phyloP scores from a whole-genome alignment of 2,888 invertebrate genomes.

The Callyntrura guangdongensis region DNA sequence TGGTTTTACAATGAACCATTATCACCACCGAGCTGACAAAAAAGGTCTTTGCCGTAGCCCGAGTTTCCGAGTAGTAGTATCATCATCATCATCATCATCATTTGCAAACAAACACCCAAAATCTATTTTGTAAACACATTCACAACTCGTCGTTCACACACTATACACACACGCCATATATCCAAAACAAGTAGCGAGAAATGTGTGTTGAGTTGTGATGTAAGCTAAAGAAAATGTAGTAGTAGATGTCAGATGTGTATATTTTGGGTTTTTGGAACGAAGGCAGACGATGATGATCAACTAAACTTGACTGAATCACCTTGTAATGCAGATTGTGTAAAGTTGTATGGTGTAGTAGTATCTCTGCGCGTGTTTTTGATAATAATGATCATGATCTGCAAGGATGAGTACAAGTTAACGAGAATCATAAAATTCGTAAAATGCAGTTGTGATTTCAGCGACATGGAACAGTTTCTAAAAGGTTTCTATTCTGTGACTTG shows the following conservation, averaged over 20 bases:
- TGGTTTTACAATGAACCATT: background rate
- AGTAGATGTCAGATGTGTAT: background rate
- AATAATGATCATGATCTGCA: constrained; percentile 32
- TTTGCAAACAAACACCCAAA: constrained; percentile 46
- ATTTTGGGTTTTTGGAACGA: no score
- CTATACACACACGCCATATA: background rate
- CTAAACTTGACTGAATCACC: constrained; percentile 55
- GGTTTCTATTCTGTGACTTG: background rate
- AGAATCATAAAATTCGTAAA: background rate
- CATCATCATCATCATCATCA: constrained; percentile 42
- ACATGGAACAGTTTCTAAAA: constrained; percentile 61
- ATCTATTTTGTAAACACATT: constrained; percentile 64
- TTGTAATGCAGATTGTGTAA: constrained; percentile 31
- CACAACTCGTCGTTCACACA: background rate
- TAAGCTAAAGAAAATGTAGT: background rate
- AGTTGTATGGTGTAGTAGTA: background rate
- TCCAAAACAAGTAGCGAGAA: constrained; percentile 19
- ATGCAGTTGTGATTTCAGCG: constrained; percentile 62
- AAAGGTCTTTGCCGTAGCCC: constrained; percentile 29
- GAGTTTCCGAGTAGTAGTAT: background rate
- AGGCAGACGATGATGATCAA: constrained; percentile 28
- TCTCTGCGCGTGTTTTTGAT: background rate
- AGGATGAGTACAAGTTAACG: constrained; percentile 46
- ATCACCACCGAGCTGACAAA: background rate
- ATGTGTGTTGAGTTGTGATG: constrained; percentile 5